Evolutionary conservation across 1,140 invertebrate species (phyloP).

Genomic region (Drosophila takahashii): DNA sequence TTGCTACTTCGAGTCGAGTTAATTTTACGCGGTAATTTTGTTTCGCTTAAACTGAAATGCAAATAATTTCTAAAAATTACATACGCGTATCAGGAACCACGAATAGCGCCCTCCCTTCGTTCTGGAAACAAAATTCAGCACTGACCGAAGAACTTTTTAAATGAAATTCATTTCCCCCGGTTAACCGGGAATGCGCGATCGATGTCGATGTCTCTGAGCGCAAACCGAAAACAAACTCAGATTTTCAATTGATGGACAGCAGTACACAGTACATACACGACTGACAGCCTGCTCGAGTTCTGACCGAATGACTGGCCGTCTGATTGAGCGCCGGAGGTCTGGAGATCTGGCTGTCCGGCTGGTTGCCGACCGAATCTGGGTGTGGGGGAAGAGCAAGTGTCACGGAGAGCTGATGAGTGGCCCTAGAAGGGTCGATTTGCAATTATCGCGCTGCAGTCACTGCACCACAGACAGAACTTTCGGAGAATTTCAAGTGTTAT

Average conservation of each 20-base stretch:
- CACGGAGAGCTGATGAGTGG: slow-evolving; percentile 38
- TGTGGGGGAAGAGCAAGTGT: slow-evolving; percentile 8
- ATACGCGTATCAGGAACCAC: slow-evolving; percentile 1
- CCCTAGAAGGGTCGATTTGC: slow-evolving; percentile 14
- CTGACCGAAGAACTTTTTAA: slow-evolving; percentile 38
- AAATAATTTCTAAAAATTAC: slow-evolving; percentile 32
- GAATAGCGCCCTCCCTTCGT: slow-evolving; percentile 17
- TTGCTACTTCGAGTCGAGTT: slow-evolving; percentile 9
- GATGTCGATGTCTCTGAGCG: slow-evolving; percentile 10
- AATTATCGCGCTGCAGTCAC: slow-evolving; percentile 39
- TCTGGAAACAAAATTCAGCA: slow-evolving; percentile 42
- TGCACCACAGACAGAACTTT: slow-evolving; percentile 15
- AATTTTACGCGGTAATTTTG: slow-evolving; percentile 7
- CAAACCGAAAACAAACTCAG: slow-evolving; percentile 41
- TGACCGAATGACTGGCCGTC: slow-evolving; percentile 28
- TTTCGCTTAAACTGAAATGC: slow-evolving; percentile 1
- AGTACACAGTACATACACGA: slow-evolving; percentile 19
- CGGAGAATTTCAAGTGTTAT: slow-evolving; percentile 34
- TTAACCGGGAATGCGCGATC: neutral
- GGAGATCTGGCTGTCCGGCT: slow-evolving; percentile 19
- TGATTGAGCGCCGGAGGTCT: slow-evolving; percentile 8
- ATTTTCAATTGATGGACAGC: slow-evolving; percentile 57
- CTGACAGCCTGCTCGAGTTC: slow-evolving; percentile 28
- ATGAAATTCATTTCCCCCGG: slow-evolving; percentile 21
- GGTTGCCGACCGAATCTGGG: slow-evolving; percentile 6